Evolutionary conservation across 2,113 vertebrate species (phyloP), one percentile per base, ranked within the genome.

Genomic region (Lipophrys pholis): DNA sequence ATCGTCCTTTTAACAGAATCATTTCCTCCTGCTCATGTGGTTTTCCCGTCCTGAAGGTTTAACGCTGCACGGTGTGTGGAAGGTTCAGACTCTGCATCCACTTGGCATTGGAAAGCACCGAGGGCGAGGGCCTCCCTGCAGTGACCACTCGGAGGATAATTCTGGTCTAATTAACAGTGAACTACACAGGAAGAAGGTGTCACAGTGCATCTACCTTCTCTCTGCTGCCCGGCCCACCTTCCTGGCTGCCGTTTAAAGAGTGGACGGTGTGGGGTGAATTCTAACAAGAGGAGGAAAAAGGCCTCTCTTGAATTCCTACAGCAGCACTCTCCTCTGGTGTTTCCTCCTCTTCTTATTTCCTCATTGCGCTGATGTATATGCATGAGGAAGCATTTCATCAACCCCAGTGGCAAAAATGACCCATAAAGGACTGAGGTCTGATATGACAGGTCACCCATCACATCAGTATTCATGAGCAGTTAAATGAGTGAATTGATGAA

Each of bases 401-500:
- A 84, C 78, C 80, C 82, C 70, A 12, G 80, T 60, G 72, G 75
- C 62, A 64, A 79, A 79, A 81, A 80, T 75, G 76, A 82, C 77
- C 59, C 82, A 58, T 64, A 67, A 75, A 82, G 60, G 69, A 77
- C 81, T 66, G 52, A 77, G 81, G 87, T 88, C 80, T 78, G 76
- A 84, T 80, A 84, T 77, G 88, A 88, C 80, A 82, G 91, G 88
- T 87, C 85, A 83, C 62, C 49, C 53, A 72, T 83, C 79, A 81
- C 86, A 91, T 91, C 85, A 81, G 83, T 92, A 93, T 93, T 92
- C 89, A 92, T 91, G 88, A 92, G 90, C 70, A 58, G 76, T 69
- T 83, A 87, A 91, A 90, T 78, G 78, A 89, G 89, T 86, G 79
- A 82, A 88, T 69, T 83, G 88, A 91, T 92, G 90, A 90, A 91